Percentiles rank a stretch among this genome's conserved stretches.
phyloP scores from a whole-genome alignment of 2,113 vertebrate genomes.

The Oryzias melastigma region DNA sequence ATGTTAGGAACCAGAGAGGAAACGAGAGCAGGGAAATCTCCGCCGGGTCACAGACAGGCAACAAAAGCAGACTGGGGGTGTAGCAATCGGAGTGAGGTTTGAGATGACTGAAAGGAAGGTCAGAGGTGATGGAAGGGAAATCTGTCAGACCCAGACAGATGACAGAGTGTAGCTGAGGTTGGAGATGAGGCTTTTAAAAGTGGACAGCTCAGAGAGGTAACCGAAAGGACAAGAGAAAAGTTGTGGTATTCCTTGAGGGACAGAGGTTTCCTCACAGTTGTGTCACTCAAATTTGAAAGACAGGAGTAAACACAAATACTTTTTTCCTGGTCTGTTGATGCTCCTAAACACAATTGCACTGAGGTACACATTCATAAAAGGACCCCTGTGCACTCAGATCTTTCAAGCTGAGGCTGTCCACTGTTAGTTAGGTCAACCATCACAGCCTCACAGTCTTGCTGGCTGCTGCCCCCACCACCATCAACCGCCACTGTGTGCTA shows the following conservation, averaged over 20 bases:
- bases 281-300: conserved; percentile 58
- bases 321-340: conserved; percentile 29
- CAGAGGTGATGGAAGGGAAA: conserved; percentile 49
- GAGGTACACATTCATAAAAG: conserved; percentile 62
- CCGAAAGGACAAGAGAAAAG: conserved; percentile 54
- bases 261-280: conserved; percentile 54
- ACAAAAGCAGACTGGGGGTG: conserved; percentile 51
- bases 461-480: conserved; percentile 60
- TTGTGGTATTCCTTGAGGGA: conserved; percentile 39
- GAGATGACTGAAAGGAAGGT: conserved; percentile 42
- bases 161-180: conserved; percentile 33
- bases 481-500: conserved; percentile 61
- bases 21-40: conserved; percentile 44
- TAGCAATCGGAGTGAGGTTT: conserved; percentile 54
- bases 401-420: conserved; percentile 60
- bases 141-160: conserved; percentile 54
- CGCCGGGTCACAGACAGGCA: conserved; percentile 51
- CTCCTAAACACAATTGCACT: conserved; percentile 50
- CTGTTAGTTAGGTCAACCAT: conserved; percentile 51
- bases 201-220: conserved; percentile 54
- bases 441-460: conserved; percentile 62
- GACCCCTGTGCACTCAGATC: conserved; percentile 70
- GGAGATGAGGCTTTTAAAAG: conserved; percentile 28
- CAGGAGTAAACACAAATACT: conserved; percentile 50
- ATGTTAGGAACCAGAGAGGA: conserved; percentile 28